Percentiles rank a stretch among this genome's conserved stretches.
Conservation (phyloP, 2,888 invertebrate genomes). For the Periphyllus acericola region DNA sequence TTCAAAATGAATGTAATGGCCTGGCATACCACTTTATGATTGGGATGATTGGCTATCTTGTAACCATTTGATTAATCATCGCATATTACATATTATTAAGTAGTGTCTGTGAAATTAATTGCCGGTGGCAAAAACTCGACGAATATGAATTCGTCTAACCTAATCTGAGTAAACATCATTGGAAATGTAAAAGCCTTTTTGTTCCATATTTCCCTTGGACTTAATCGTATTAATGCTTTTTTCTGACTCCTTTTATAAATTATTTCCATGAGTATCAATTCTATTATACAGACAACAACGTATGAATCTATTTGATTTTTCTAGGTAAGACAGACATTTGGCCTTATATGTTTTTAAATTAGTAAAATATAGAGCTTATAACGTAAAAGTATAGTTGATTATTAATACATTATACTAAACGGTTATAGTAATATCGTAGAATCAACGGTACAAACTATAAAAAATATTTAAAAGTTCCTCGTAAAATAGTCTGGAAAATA, state of each 20-base stretch:
- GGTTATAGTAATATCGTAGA: no score
- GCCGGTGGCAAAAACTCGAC: background rate
- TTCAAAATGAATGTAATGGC: background rate
- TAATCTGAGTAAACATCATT: background rate
- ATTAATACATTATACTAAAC: no score
- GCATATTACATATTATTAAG: background rate
- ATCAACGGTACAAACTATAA: no score
- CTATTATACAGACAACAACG: background rate
- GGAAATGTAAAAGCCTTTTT: background rate
- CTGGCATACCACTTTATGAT: background rate
- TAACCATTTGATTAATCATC: background rate
- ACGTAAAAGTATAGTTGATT: no score
- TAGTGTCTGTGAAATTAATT: background rate
- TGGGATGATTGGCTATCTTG: background rate
- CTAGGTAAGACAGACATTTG: no score
- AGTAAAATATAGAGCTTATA: no score
- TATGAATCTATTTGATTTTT: no score
- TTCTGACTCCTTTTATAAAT: no score
- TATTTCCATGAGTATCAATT: background rate
- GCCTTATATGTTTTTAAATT: no score
- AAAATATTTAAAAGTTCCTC: no score
- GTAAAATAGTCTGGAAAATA: no score
- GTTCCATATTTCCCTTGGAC: background rate
- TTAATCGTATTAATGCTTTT: no score
- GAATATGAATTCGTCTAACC: background rate